Conservation (phyloP, 2,888 invertebrate genomes). For the Actias luna region DNA sequence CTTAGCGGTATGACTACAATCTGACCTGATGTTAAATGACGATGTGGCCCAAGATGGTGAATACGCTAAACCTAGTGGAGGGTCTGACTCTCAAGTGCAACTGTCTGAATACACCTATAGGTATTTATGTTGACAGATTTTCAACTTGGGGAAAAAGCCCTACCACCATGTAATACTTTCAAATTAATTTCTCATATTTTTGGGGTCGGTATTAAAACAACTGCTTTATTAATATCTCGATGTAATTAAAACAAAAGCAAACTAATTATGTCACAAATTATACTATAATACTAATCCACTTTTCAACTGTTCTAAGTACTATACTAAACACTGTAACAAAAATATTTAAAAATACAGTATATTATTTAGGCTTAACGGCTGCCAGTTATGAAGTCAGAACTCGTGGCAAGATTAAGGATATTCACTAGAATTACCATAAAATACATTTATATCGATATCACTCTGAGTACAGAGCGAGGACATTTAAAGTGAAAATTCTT, state of each 20-base stretch:
- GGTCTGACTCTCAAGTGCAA: no score
- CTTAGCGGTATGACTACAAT: neutral
- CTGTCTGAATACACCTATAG: no score
- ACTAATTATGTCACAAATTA: slow-evolving; percentile 60
- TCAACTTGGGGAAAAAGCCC: no score
- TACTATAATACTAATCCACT: slow-evolving; percentile 35
- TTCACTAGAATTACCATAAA: neutral
- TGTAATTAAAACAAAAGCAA: slow-evolving; percentile 67
- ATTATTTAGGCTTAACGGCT: slow-evolving; percentile 36
- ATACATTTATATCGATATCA: neutral
- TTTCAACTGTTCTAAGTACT: slow-evolving; percentile 50
- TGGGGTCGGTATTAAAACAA: slow-evolving; percentile 23
- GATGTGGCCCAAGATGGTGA: no score
- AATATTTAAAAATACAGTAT: slow-evolving; percentile 51
- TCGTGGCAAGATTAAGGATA: neutral
- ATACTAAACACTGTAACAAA: slow-evolving; percentile 37
- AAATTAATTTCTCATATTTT: neutral
- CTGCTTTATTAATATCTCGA: slow-evolving; percentile 39
- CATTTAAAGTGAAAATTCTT: neutral
- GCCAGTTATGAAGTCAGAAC: neutral
- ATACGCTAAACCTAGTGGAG: no score
- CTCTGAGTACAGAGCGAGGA: slow-evolving; percentile 1
- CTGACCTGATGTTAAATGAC: neutral
- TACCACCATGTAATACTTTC: neutral
- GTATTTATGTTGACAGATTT: no score